Conservation (phyloP, 1,140 invertebrate genomes). For the Habropoda laboriosa region DNA sequence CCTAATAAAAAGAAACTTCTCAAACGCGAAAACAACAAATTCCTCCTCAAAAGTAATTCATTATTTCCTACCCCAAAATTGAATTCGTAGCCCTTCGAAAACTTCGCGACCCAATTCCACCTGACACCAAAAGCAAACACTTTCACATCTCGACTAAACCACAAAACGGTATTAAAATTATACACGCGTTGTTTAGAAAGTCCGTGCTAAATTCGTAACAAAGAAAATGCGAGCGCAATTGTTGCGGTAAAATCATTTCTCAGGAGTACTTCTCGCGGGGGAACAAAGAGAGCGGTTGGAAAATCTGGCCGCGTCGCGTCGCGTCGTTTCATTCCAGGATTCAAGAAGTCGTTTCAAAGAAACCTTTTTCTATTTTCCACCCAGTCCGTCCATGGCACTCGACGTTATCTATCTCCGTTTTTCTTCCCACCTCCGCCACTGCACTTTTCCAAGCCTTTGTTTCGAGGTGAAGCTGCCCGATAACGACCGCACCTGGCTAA, state of each 20-base stretch:
- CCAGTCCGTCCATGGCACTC: slow-evolving; percentile 16
- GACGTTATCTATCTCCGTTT: slow-evolving; percentile 44
- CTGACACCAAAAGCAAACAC: too few species aligned
- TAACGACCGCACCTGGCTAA: slow-evolving; percentile 54
- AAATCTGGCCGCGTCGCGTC: slow-evolving; percentile 20
- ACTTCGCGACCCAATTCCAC: too few species aligned
- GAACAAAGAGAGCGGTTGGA: slow-evolving; percentile 15
- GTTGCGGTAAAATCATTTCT: slow-evolving; percentile 17
- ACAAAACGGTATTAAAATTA: too few species aligned
- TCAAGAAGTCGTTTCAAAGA: slow-evolving; percentile 17
- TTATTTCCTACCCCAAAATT: too few species aligned
- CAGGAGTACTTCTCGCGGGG: too few species aligned
- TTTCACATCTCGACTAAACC: too few species aligned
- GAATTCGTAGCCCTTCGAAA: too few species aligned
- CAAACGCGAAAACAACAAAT: too few species aligned
- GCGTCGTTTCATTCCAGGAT: not conserved
- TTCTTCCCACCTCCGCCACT: slow-evolving; percentile 31
- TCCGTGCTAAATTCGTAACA: not conserved
- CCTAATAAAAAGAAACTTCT: too few species aligned
- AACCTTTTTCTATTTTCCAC: slow-evolving; percentile 30
- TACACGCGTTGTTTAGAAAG: too few species aligned
- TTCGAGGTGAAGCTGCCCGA: slow-evolving; percentile 51
- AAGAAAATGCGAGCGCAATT: not conserved
- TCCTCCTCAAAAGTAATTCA: too few species aligned
- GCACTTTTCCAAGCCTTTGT: slow-evolving; percentile 53